Evolutionary conservation across 2,888 invertebrate species (phyloP).

Genomic region (Argyresthia goedartella): DNA sequence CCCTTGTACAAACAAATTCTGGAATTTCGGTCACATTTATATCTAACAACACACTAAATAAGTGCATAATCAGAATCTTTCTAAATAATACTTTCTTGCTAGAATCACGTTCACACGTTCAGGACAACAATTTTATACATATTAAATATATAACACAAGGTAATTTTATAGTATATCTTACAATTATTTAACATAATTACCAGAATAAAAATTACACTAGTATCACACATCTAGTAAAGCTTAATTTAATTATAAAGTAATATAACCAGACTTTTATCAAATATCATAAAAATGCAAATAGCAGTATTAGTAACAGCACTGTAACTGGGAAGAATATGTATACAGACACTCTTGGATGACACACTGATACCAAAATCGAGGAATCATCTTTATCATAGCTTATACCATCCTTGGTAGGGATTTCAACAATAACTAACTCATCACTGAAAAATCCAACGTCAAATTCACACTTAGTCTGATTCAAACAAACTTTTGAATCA

Average conservation of each 20-base stretch:
- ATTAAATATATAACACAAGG: too few species aligned
- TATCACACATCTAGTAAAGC: slow-evolving; percentile 63
- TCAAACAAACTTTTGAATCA: slow-evolving; percentile 77
- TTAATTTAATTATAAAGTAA: slow-evolving; percentile 44
- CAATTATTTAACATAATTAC: neutral
- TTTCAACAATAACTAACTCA: slow-evolving; percentile 86
- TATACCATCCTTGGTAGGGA: slow-evolving; percentile 85
- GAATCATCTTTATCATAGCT: slow-evolving; percentile 82
- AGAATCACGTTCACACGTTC: too few species aligned
- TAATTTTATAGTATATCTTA: too few species aligned
- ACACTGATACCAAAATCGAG: slow-evolving; percentile 79
- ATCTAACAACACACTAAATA: too few species aligned
- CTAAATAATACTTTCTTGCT: too few species aligned
- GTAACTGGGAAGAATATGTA: slow-evolving; percentile 86
- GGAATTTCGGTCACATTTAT: too few species aligned
- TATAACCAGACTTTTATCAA: slow-evolving; percentile 36
- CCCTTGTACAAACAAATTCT: too few species aligned
- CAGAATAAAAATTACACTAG: slow-evolving; percentile 41
- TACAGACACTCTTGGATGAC: slow-evolving; percentile 83
- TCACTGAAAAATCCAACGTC: slow-evolving; percentile 78
- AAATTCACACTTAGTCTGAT: slow-evolving; percentile 83
- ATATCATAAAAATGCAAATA: slow-evolving; percentile 85
- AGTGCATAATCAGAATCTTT: too few species aligned
- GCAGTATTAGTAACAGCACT: slow-evolving; percentile 80
- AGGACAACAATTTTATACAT: too few species aligned